phyloP scores from a whole-genome alignment of 1,140 invertebrate genomes.

The Papilio polyxenes region DNA sequence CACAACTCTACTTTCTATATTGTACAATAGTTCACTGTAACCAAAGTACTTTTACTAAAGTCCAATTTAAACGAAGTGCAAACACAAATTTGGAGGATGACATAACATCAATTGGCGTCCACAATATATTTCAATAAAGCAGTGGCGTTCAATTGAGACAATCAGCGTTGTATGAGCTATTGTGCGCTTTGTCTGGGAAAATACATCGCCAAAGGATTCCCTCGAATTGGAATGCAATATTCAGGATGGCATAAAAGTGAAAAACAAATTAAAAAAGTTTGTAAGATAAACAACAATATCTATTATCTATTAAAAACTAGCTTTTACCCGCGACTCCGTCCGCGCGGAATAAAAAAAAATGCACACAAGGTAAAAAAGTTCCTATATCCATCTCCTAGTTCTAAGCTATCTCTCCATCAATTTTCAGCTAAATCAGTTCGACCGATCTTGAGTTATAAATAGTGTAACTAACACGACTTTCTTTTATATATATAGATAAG shows the following conservation, averaged over 20 bases:
- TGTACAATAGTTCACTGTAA: neutral
- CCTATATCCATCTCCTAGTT: too few species aligned
- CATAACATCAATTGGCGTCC: slow-evolving; percentile 19
- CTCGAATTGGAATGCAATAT: slow-evolving; percentile 35
- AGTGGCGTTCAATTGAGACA: slow-evolving; percentile 59
- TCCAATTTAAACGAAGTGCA: slow-evolving; percentile 1
- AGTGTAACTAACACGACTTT: too few species aligned
- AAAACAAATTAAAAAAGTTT: neutral
- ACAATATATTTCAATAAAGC: slow-evolving; percentile 34
- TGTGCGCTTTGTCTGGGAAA: neutral
- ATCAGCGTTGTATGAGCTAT: slow-evolving; percentile 52
- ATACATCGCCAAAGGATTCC: slow-evolving; percentile 11
- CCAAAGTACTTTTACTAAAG: neutral
- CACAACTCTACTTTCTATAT: neutral
- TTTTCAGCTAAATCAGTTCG: too few species aligned
- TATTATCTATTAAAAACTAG: neutral
- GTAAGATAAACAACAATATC: neutral
- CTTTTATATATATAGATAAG: too few species aligned
- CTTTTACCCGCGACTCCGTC: too few species aligned
- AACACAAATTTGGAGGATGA: slow-evolving; percentile 21
- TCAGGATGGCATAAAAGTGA: neutral
- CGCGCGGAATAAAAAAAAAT: too few species aligned
- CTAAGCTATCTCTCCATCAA: too few species aligned
- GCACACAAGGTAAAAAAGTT: too few species aligned
- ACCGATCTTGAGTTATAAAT: too few species aligned